Base-by-base conservation (phyloP, 2,888 invertebrate species). In the Neoitamus cyanurus region DNA sequence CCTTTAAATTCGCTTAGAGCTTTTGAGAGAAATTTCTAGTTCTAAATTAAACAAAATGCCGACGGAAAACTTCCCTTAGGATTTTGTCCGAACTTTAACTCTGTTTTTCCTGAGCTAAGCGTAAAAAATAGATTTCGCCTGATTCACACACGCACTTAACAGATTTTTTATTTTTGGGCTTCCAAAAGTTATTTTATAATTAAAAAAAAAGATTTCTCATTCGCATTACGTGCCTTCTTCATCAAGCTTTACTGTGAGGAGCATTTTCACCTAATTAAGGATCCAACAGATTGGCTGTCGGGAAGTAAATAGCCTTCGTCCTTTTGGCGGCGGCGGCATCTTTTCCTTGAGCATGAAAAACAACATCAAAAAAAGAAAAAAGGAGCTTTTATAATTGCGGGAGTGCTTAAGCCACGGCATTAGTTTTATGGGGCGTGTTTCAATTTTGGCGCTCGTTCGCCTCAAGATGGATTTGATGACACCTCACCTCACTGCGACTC, bases 341-440 rank as follows among this genome's bases (percentile, higher is more conserved):
- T 58, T 58, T 58, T 58, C 20, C 25, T 20, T 6, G 9, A 36
- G 7, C n/a, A n/a, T n/a, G 3, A 15, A 13, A 6, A 42, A 42
- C 13, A 42, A 42, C n/a, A 42, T 42, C n/a, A 6, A 1, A 1
- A 58, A 58, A 58, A 58, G 6, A 9, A 58, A 25, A 58, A n/a
- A 7, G 48, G 9, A 25, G 20, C 58, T 58, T 36, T 73, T 36
- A 73, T 73, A 73, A 73, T 73, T 73, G 73, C 31, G 36, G 72
- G 34, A 36, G 15, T 73, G 37, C 25, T 20, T 73, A 73, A 73
- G 73, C 34, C 20, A 25, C 20, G 34, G 73, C 73, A 73, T 77
- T 77, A 77, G 77, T 77, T 77, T 77, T 46, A 77, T 77, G 77
- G 25, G 30, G 77, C 77, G 37, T 77, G 30, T 25, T 46, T 46